phyloP scores from a whole-genome alignment of 2,797 vertebrate genomes.

The Sitta carolinensis region DNA sequence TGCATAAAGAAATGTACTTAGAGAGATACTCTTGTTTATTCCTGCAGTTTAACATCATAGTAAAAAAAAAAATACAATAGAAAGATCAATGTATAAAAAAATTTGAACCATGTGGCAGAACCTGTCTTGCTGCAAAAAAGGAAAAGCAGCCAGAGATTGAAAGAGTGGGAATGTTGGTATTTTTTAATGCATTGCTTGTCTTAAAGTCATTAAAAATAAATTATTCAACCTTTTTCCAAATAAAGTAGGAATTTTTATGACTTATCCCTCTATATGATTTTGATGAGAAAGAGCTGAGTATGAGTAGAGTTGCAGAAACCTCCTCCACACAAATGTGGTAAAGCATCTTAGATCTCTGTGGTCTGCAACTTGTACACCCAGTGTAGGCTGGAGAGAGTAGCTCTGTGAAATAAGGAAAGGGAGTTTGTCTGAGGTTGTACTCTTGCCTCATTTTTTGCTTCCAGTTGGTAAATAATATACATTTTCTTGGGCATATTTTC shows the following conservation, averaged over 20 bases:
- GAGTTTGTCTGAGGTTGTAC: background rate
- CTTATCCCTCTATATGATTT: background rate
- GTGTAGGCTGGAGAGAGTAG: background rate
- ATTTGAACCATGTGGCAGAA: constrained; percentile 43
- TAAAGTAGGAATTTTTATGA: background rate
- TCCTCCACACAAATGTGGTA: background rate
- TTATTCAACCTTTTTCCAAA: background rate
- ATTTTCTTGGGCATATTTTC: background rate
- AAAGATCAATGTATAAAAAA: constrained; percentile 8
- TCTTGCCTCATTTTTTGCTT: background rate
- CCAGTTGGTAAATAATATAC: background rate
- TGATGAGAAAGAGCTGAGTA: background rate
- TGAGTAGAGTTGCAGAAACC: background rate
- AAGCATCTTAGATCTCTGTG: background rate
- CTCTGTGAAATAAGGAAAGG: background rate
- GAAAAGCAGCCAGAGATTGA: constrained; percentile 27
- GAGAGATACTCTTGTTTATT: background rate
- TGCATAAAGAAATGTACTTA: background rate
- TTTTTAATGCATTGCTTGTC: background rate
- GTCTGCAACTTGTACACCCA: background rate
- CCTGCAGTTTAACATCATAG: background rate
- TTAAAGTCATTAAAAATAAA: constrained; percentile 15
- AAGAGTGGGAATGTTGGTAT: background rate
- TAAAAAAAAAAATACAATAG: background rate
- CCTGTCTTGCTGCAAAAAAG: constrained; percentile 6